Conservation (phyloP, 1,140 invertebrate species). For the Tribolium castaneum region DNA sequence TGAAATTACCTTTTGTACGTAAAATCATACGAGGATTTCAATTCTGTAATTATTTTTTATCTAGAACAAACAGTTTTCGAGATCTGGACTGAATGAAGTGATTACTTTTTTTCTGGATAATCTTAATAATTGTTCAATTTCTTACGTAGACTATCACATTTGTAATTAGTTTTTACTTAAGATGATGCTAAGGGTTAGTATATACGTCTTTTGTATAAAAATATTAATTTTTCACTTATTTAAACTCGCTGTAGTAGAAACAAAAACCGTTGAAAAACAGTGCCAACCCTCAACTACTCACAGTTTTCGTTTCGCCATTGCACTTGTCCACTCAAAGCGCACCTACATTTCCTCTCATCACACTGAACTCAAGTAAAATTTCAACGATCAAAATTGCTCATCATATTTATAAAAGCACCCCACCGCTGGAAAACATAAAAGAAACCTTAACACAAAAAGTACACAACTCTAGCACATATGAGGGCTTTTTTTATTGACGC, state of each 20-base stretch:
- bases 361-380: not conserved
- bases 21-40: no score
- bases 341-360: not conserved
- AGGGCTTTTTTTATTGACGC: slow-evolving; percentile 21
- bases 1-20: no score
- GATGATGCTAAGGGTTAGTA: no score
- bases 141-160: no score
- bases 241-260: not conserved
- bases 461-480: slow-evolving; percentile 2
- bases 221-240: no score
- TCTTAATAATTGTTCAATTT: no score
- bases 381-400: slow-evolving; percentile 25
- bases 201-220: no score
- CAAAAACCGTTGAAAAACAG: not conserved
- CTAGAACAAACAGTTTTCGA: no score
- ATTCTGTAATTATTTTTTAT: no score
- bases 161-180: no score
- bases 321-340: not conserved
- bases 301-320: slow-evolving; percentile 15
- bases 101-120: no score
- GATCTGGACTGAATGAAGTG: no score
- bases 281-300: not conserved
- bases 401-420: slow-evolving; percentile 39
- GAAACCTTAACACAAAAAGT: slow-evolving; percentile 13
- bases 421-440: slow-evolving; percentile 13